Evolutionary conservation across 2,113 vertebrate species (phyloP), one percentile per base, ranked within the genome.

Genomic region (Ceyx melanurus): DNA sequence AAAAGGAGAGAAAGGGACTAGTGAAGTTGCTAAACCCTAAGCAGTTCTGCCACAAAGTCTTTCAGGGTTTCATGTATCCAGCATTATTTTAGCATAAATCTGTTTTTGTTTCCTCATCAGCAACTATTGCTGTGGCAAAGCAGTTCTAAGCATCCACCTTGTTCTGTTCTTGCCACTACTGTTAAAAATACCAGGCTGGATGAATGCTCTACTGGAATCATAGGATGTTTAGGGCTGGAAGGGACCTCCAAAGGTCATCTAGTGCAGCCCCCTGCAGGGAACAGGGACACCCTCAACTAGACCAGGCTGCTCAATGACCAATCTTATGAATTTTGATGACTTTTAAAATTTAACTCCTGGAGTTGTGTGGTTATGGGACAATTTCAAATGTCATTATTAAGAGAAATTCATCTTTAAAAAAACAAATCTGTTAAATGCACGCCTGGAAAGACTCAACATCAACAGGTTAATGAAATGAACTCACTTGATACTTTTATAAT

Each of bases 381-480:
- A 68, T 53, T 82, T 82, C 33, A 81, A 66, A 48, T 77, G 56
- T 12, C 33, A 15, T 20, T 75, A 51, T 35, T 81, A 84, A 75
- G 45, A 91, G 19, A 93, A 77, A 46, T 25, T 87, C 22, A 35
- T 29, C 29, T 82, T 91, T 80, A 80, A 89, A 84, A 57, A 65
- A 84, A 86, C 18, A 77, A 60, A 76, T 54, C 60, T 67, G n/a
- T 80, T 87, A 80, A 85, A 82, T 10, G 61, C 60, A 29, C 92
- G 48, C 48, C 61, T 51, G 40, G 81, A 77, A 91, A 56, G 72
- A 68, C 54, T 92, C 64, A 67, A 19, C 68, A 71, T 82, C 40
- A 64, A 86, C 85, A 93, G 26, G 78, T 35, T 73, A 82, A 74
- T 80, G 48, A 87, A 68, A 90, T 19, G 7, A 95, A 88, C 23